Evolutionary conservation across 2,888 invertebrate species (phyloP), one percentile per base, ranked within the genome.

Genomic region (Galerucella pusilla): DNA sequence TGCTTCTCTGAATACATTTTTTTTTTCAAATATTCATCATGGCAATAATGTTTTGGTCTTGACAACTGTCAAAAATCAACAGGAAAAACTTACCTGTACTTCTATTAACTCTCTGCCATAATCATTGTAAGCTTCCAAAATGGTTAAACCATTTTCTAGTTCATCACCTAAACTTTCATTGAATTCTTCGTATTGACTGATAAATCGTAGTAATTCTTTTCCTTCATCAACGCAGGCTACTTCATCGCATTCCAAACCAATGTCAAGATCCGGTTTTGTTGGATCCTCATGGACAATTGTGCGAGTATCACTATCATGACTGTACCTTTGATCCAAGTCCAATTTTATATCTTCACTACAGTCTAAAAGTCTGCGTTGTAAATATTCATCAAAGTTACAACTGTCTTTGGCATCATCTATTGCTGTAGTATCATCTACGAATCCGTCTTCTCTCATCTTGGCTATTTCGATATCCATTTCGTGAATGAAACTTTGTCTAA

Each of bases 101-200:
- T 83, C 77, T 6, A 85, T 76, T 25, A 85, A 77, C 80, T 85
- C 86, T 35, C 80, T 78, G 12, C 83, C 85, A 14, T 81, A 80
- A 45, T 79, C 79, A 63, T 86, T 86, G 72, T 83, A 85, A 14
- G 85, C 82, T 81, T 86, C 86, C 5, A 84, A 77, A 64, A 84
- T 80, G 68, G 77, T 73, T 6, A 80, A 60, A 7, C 81, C 81
- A 9, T 75, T 75, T 69, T 82, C 80, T 4, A 82, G 66, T 45
- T 80, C 80, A 25, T 82, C 81, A 7, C 70, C 70, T 14, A 81
- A 64, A 16, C 73, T 78, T 71, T 79, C 80, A 9, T 75, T 76
- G 60, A 81, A 79, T 11, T 73, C 77, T 57, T 81, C 80, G 3
- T 7, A 9, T 57, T 20, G 16, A 57, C 57, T 57, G 2, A 7